These are phyloP conservation scores for Emydura subglobosa DNA, from an alignment of 2,113 vertebrate species.

Conservation along the genomic window DNA sequence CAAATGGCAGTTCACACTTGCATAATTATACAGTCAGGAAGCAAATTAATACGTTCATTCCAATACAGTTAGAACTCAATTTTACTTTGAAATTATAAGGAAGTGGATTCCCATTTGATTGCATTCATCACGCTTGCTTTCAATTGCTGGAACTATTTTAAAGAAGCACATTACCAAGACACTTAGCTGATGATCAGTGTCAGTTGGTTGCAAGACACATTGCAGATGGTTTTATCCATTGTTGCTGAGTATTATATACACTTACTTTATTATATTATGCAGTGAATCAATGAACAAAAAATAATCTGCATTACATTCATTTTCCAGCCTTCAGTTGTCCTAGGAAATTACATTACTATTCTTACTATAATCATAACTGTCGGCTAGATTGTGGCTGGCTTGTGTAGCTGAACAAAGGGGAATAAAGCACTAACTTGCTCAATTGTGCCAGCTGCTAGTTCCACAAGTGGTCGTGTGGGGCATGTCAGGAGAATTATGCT, in stretches of 20 bases:
- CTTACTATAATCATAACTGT: not conserved
- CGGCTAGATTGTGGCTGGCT: not conserved
- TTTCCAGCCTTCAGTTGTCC: not conserved
- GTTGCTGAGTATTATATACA: not conserved
- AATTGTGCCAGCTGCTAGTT: not conserved
- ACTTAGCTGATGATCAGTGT: not conserved
- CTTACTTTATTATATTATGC: not conserved
- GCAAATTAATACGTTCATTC: not conserved
- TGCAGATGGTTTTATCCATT: accelerated
- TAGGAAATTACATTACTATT: not conserved
- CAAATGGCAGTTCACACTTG: not conserved
- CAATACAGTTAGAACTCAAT: not conserved
- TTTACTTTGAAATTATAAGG: not conserved
- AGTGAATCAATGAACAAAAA: not conserved
- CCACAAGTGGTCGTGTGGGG: not conserved
- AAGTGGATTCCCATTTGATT: not conserved
- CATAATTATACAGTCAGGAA: not conserved
- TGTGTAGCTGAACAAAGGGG: not conserved
- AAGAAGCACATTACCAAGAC: not conserved
- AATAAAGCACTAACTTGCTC: not conserved
- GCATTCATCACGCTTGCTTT: not conserved
- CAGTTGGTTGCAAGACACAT: not conserved
- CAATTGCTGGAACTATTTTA: accelerated
- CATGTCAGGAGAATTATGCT: not conserved
- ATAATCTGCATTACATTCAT: not conserved